A percentile compares a stretch with the other conserved stretches of the same genome.
Evolutionary conservation across 2,888 invertebrate genomes (phyloP).

Genomic region (Scrobipalpa costella): DNA sequence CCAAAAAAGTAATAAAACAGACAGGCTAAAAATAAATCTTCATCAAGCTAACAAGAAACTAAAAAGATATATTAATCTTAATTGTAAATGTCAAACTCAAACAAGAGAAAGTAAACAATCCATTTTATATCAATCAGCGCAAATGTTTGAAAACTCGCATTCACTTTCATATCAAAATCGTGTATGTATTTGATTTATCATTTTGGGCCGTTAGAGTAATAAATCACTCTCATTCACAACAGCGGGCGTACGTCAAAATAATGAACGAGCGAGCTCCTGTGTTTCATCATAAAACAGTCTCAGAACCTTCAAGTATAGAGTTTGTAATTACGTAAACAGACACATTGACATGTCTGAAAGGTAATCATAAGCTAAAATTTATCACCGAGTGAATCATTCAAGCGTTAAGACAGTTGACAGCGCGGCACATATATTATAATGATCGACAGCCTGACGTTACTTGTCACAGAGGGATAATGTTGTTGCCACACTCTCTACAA

Average conservation of each 20-base stretch:
- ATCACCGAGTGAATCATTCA: slow-evolving; percentile 81
- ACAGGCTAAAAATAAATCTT: neutral
- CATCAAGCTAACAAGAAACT: neutral
- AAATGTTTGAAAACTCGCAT: slow-evolving; percentile 40
- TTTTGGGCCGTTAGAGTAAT: slow-evolving; percentile 58
- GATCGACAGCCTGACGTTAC: slow-evolving; percentile 79
- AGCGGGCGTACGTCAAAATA: slow-evolving; percentile 59
- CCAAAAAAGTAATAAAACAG: neutral
- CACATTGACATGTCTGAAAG: slow-evolving; percentile 79
- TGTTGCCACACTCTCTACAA: slow-evolving; percentile 65
- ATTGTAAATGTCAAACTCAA: slow-evolving; percentile 24
- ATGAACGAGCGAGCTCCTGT: slow-evolving; percentile 60
- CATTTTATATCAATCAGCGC: slow-evolving; percentile 24
- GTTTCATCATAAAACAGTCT: slow-evolving; percentile 61
- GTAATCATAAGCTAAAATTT: slow-evolving; percentile 81
- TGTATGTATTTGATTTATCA: slow-evolving; percentile 69
- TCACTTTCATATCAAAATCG: slow-evolving; percentile 46
- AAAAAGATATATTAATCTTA: neutral
- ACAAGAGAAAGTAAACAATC: slow-evolving; percentile 42
- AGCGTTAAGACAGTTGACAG: slow-evolving; percentile 79
- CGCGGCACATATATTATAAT: slow-evolving; percentile 79
- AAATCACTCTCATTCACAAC: slow-evolving; percentile 67
- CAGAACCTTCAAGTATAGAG: slow-evolving; percentile 67
- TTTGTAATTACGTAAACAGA: slow-evolving; percentile 77
- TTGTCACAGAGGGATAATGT: slow-evolving; percentile 79